phyloP scores from a whole-genome alignment of 1,140 invertebrate genomes.

The Drosophila chauvacae region DNA sequence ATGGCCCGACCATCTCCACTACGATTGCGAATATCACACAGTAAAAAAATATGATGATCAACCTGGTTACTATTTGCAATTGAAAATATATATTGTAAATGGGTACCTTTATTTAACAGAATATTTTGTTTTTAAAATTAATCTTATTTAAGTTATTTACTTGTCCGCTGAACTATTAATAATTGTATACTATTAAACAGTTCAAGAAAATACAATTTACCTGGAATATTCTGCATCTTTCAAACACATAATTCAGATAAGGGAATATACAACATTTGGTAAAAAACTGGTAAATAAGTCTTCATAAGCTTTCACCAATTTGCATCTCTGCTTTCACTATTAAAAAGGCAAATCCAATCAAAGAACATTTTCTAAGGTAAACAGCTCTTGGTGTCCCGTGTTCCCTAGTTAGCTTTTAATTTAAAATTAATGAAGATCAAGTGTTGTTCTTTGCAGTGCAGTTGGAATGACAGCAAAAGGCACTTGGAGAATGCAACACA shows the following conservation, averaged over 20 bases:
- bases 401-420: not conserved
- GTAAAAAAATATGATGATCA: slow-evolving; percentile 6
- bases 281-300: too few species aligned
- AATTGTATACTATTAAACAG: too few species aligned
- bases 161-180: too few species aligned
- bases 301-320: not conserved
- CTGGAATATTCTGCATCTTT: not conserved
- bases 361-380: not conserved
- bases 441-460: slow-evolving; percentile 8
- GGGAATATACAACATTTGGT: not conserved
- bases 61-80: not conserved
- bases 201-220: too few species aligned
- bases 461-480: slow-evolving; percentile 11
- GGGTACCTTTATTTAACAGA: too few species aligned
- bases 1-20: slow-evolving; percentile 24
- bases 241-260: not conserved
- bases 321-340: not conserved
- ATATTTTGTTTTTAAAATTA: not conserved
- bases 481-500: slow-evolving; percentile 36
- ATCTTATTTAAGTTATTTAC: not conserved
- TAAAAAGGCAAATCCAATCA: not conserved
- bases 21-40: slow-evolving; percentile 18
- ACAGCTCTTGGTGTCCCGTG: not conserved
- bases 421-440: not conserved
- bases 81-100: not conserved